Conservation (phyloP, 2,797 vertebrate species). For the Phrynocephalus vlangalii region DNA sequence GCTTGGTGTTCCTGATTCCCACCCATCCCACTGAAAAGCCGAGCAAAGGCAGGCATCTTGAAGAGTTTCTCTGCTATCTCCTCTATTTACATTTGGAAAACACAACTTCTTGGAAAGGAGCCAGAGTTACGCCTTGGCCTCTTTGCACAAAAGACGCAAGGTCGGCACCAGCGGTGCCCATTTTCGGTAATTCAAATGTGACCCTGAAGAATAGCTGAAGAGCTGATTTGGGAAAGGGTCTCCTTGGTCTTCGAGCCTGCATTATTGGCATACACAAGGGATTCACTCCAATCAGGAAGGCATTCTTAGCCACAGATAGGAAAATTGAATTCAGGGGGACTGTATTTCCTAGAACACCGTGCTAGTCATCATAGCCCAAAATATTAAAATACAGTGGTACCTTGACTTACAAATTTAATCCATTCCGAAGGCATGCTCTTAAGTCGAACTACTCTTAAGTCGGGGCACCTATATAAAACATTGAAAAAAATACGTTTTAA, state of each 20-base stretch:
- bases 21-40: slow-evolving; percentile 27
- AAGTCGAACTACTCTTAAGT: no score
- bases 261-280: not conserved
- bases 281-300: no score
- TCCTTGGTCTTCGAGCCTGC: not conserved
- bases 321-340: no score
- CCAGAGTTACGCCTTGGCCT: not conserved
- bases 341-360: no score
- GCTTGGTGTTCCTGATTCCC: not conserved
- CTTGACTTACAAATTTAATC: no score
- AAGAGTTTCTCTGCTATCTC: slow-evolving; percentile 17
- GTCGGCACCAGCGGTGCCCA: not conserved
- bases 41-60: slow-evolving; percentile 24
- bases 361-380: no score
- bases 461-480: no score
- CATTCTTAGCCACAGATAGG: not conserved
- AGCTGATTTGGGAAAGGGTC: not conserved
- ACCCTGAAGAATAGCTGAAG: not conserved
- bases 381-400: no score
- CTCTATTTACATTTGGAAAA: slow-evolving; percentile 28
- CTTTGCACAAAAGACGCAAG: not conserved
- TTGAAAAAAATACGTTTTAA: no score
- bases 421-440: no score
- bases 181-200: not conserved
- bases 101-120: not conserved